Evolutionary conservation across 2,888 invertebrate species (phyloP), one percentile per base, ranked within the genome.

Genomic region (Timema cristinae): DNA sequence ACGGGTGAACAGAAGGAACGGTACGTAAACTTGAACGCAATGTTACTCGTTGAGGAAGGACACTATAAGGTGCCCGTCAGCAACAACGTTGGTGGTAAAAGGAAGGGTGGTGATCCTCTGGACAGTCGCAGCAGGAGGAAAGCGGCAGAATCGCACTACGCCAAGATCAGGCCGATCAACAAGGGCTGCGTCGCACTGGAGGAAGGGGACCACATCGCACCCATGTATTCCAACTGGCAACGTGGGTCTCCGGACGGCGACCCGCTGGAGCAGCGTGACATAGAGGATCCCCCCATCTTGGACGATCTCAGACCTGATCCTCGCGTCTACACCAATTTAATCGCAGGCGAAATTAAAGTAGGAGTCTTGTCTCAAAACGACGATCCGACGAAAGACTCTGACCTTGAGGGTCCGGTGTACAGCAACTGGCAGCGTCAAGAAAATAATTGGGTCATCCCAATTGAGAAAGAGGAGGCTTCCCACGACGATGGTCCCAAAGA

Each of bases 161-260:
- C 63, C 63, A 16, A 47, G 63, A 13, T 47, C 47, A 32, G 63
- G 47, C 63, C 63, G 7, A 48, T 63, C 32, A 32, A 32, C 32
- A 32, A 32, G 32, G 32, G 32, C 16, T 32, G n/a, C 11, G 63
- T 15, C 13, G 54, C 13, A 13, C 6, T n/a, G 54, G 6, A 68
- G 49, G 48, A 15, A 7, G 52, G 68, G 6, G 69, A 68, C 7
- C 59, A 68, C 50, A 52, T 48, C 56, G 52, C 32, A 9, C 47
- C 51, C 68, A 68, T 68, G 59, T 59, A 69, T 71, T 67, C 49
- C 52, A 54, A 56, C 13, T 68, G 68, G 32, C n/a, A 16, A 11
- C 68, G 54, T 48, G 68, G 52, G 13, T 16, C 47, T 11, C 66
- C 66, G 32, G 47, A 32, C 66, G 32, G 66, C 16, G 11, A 48